These are phyloP conservation scores for Chrysoperla carnea DNA, from an alignment of 1,140 invertebrate species.

Conservation along the genomic window DNA sequence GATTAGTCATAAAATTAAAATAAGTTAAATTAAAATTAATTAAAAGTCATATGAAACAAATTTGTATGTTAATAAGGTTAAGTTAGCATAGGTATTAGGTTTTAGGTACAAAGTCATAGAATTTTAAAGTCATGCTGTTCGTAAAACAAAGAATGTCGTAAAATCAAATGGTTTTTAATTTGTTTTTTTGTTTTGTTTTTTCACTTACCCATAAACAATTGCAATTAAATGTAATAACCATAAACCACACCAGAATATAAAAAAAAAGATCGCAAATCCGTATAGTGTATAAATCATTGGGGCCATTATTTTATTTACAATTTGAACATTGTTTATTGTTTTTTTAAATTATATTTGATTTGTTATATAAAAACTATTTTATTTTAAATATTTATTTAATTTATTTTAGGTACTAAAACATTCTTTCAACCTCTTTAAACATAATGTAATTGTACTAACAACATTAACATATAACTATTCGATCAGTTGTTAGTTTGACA, in stretches of 20 bases:
- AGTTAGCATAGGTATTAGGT: no score
- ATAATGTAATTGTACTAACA: no score
- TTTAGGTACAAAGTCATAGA: no score
- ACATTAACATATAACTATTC: no score
- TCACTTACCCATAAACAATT: constrained; percentile 33
- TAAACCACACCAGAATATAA: constrained; percentile 48
- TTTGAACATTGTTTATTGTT: no score
- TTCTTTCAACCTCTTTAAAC: no score
- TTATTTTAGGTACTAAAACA: no score
- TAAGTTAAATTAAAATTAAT: background rate
- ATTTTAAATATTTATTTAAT: no score
- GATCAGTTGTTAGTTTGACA: no score
- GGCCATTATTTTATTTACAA: constrained; percentile 12
- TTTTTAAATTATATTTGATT: no score
- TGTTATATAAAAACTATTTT: no score
- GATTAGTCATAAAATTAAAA: background rate
- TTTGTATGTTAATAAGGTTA: background rate
- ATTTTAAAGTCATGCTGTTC: background rate
- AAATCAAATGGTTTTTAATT: background rate
- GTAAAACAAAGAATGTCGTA: constrained; percentile 1
- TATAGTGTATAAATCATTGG: constrained; percentile 26
- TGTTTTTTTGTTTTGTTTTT: constrained; percentile 4
- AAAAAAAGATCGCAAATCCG: constrained; percentile 49
- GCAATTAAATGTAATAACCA: constrained; percentile 49
- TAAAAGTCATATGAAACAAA: background rate